Evolutionary conservation across 2,113 vertebrate genomes (phyloP), one percentile per base, ranked within the genome.

Genomic region (Mastomys coucha): DNA sequence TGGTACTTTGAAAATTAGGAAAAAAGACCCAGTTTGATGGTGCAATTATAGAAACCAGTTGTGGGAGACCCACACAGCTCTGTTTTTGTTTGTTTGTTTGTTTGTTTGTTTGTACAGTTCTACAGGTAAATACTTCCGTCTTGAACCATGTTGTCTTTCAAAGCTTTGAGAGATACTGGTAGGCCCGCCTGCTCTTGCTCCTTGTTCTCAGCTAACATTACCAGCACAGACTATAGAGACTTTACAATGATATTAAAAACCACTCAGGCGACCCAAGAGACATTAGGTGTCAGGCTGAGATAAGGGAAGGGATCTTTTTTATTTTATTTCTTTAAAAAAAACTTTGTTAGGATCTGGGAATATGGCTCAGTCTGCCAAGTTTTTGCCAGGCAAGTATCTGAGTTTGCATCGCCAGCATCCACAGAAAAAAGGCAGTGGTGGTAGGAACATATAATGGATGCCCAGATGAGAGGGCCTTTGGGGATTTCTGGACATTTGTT

Each of bases 1-100:
- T 16, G 8, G 39, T 86, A 63, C 81, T 89, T 96, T 87, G 93
- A 92, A 94, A 91, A 94, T 96, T 28, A 97, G 72, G 81, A 94
- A 53, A 65, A 69, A 90, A 81, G 81, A 56, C 36, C 39, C 91
- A 72, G 72, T 81, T 93, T 65, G 65, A 91, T 63, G 20, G 78
- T 36, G 31, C 77, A 42, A 45, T 92, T 91, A 39, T 2, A 36
- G n/a, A 60, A 69, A 82, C 28, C 1, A 0, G 91, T 63, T 78
- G 51, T 53, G 76, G 87, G 72, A 51, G 24, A 91, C 13, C n/a
- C 69, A 60, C 75, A 56, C 39, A 89, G 13, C 82, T 87, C 19
- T 87, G 53, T 28, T 58, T 58, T 17, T 58, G 17, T 58, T 58
- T 58, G 17, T 58, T 58, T 58, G 17, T 19, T 26, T 84, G 73